A percentile compares a stretch with the other conserved stretches of the same genome.
Evolutionary conservation across 2,797 vertebrate species (phyloP).

Genomic region (Lagocephalus sceleratus): DNA sequence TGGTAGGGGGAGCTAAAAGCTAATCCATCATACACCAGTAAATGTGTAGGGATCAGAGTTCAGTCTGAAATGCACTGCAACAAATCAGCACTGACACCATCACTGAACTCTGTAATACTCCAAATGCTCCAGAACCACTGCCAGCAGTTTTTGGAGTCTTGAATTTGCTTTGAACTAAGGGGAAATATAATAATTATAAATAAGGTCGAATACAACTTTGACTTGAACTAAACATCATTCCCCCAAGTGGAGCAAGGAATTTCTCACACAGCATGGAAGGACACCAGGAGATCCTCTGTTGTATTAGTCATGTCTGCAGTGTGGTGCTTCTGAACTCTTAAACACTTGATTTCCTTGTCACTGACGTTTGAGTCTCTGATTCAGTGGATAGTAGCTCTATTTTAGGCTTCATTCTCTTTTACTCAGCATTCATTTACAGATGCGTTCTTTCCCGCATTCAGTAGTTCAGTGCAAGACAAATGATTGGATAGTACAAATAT

Average conservation of each 20-base stretch:
- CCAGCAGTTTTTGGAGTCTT: constrained; percentile 26
- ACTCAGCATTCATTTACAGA: too few relatives aligned
- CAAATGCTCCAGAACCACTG: background rate
- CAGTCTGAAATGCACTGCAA: constrained; percentile 12
- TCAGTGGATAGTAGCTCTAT: constrained; percentile 14
- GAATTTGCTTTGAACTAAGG: constrained; percentile 14
- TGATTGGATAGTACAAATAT: too few relatives aligned
- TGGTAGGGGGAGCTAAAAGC: constrained; percentile 67
- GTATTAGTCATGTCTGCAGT: background rate
- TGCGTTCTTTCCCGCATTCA: too few relatives aligned
- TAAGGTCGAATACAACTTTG: constrained; percentile 20
- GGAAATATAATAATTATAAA: constrained; percentile 29
- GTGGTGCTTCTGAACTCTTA: too few relatives aligned
- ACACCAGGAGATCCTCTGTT: too few relatives aligned
- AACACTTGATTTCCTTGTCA: constrained; percentile 36
- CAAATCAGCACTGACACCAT: constrained; percentile 8
- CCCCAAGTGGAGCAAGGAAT: constrained; percentile 16
- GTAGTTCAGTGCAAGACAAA: too few relatives aligned
- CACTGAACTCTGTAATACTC: constrained; percentile 18
- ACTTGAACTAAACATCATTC: constrained; percentile 25
- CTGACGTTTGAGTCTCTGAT: constrained; percentile 49
- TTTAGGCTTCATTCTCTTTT: too few relatives aligned
- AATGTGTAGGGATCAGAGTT: constrained; percentile 31
- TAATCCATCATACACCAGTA: constrained; percentile 54
- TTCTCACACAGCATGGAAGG: constrained; percentile 10